Evolutionary conservation across 2,888 invertebrate species (phyloP), one percentile per base, ranked within the genome.

Genomic region (Cantharis rufa): DNA sequence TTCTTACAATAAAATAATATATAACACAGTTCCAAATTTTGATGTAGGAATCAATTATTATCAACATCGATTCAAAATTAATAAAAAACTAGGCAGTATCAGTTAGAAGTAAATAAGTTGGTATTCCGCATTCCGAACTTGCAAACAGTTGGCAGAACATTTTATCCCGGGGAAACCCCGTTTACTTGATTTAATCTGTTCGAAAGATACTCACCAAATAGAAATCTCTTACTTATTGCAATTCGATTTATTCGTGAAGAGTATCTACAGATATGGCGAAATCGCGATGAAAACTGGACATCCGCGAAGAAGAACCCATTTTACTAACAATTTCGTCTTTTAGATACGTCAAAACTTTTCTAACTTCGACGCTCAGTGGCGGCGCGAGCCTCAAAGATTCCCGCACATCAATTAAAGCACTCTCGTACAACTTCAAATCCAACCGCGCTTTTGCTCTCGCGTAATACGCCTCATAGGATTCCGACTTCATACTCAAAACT

Each of bases 381-480:
- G 95, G 95, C 0, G 94, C 93, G 15, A 94, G 88, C 32, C 92
- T 88, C 24, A 96, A 86, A 0, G 98, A 97, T 86, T 96, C 93
- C 81, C 94, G 92, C 11, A 97, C 93, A 86, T 98, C 97, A 1
- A 92, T 91, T 16, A 97, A 89, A 0, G 97, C 96, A 71, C 90
- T 90, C 81, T 95, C 94, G 24, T 93, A 91, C 3, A 92, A 89
- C 81, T 92, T 92, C 72, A 93, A 90, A 75, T 97, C 96, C 79
- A 96, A 90, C 79, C 94, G 93, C 9, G 97, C 97, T 85, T 97
- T 93, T 0, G 97, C 94, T 86, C 97, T 91, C 3, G 97, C 97
- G 88, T 97, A 98, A 83, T 93, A 96, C 5, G 97, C 97, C 89
- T 98, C 98, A 86, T 96, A 98, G 3, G 96, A 97, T 85, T 94